Evolutionary conservation across 1,140 invertebrate genomes (phyloP), one percentile per base, ranked within the genome.

Genomic region (Acromyrmex heyeri): DNA sequence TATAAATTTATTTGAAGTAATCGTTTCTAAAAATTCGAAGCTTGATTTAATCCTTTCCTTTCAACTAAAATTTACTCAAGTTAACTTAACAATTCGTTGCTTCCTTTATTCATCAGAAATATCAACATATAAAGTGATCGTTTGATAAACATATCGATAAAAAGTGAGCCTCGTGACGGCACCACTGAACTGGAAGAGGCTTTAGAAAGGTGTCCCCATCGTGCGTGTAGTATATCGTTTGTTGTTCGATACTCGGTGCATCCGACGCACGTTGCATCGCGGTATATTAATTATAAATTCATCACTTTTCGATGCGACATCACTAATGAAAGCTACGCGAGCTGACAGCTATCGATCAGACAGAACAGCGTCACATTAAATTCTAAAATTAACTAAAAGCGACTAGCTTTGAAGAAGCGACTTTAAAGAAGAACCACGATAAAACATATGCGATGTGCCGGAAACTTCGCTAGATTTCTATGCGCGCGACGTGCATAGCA

Each of bases 351-450:
- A 89, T 91, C 72, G 88, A 91, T 91, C 78, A 87, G 53, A 70
- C 53, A 53, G 65, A 76, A 87, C 48, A 76, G 86, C 83, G 85
- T n/a, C 24, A 48, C 75, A 69, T 86, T 87, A 82, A 90, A 88
- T 65, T 90, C 87, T 90, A 91, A 90, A 91, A 86, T 91, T 90
- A 91, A 91, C 82, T 18, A 69, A 73, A 81, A 34, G 53, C 59
- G 53, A 61, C 50, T 50, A 8, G 48, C 75, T 87, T 83, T 82
- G 65, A 69, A 69, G 38, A 81, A 34, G 53, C 64, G 59, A 61
- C 50, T 65, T 83, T 82, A 77, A 86, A 85, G 86, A 86, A 76
- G 67, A 89, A 21, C 55, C 16, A 38, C 48, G 48, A 67, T 18
- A 79, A n/a, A 18, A n/a, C 14, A 18, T 24, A 79, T 21, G n/a